A percentile compares a stretch with the other conserved stretches of the same genome.
These are phyloP conservation scores for Ectobius pallidus DNA, from an alignment of 2,888 invertebrate species.

Conservation along the genomic window DNA sequence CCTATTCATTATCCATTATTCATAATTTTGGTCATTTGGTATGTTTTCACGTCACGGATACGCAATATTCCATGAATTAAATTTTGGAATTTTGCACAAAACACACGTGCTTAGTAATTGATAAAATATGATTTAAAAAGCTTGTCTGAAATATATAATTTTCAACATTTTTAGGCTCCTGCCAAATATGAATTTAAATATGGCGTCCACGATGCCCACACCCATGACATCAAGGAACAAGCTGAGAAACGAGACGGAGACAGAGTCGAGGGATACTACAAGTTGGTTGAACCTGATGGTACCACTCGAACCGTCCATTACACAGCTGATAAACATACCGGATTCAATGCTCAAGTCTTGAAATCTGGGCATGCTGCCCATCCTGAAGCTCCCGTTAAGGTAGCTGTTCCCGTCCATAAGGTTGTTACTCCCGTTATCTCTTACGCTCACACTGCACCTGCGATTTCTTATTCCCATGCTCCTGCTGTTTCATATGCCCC, in stretches of 20 bases:
- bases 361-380: slow-evolving; percentile 66
- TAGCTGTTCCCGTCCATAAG: neutral
- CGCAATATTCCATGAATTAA: too few relatives aligned
- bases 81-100: too few relatives aligned
- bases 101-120: too few relatives aligned
- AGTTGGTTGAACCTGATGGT: slow-evolving; percentile 24
- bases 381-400: slow-evolving; percentile 49
- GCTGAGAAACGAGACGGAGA: slow-evolving; percentile 29
- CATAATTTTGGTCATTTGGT: too few relatives aligned
- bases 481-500: neutral
- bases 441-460: neutral
- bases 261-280: slow-evolving; percentile 25
- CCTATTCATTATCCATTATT: too few relatives aligned
- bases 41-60: too few relatives aligned
- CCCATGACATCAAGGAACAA: slow-evolving; percentile 29
- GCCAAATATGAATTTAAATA: slow-evolving; percentile 32
- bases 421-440: neutral
- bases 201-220: slow-evolving; percentile 22
- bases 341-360: slow-evolving; percentile 60
- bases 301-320: slow-evolving; percentile 60
- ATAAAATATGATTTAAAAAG: too few relatives aligned
- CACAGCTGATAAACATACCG: slow-evolving; percentile 58
- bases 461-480: neutral
- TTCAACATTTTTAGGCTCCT: neutral
- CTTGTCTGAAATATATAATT: too few relatives aligned